A percentile compares a stretch with the other conserved stretches of the same genome.
phyloP scores from a whole-genome alignment of 2,888 invertebrate species.

The Xestia rhomboidea region DNA sequence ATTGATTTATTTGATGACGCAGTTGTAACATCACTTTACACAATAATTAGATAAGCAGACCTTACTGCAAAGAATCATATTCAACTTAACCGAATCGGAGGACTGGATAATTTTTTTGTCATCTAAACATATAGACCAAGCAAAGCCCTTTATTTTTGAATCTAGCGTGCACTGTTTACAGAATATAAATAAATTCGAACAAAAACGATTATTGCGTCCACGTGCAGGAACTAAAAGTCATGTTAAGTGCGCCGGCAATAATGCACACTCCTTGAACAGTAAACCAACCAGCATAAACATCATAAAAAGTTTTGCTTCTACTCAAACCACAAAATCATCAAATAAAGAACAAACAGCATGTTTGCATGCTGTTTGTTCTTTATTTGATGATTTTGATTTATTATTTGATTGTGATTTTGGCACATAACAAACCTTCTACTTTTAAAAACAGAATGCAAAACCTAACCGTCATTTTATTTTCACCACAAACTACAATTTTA shows the following conservation, averaged over 20 bases:
- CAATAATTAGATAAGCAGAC: not conserved
- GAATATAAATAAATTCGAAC: not conserved
- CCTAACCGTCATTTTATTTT: conserved; percentile 43
- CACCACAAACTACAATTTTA: conserved; percentile 42
- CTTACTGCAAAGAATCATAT: not conserved
- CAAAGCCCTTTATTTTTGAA: not conserved
- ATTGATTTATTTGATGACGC: not conserved
- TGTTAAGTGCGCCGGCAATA: not conserved
- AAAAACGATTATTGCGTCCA: not conserved
- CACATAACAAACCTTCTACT: conserved; percentile 25
- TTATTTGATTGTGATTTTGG: no score
- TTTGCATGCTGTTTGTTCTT: no score
- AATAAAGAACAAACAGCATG: not conserved
- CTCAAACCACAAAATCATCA: not conserved
- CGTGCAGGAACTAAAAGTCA: not conserved
- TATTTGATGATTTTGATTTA: no score
- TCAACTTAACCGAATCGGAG: no score
- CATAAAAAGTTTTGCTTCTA: no score
- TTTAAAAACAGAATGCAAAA: conserved; percentile 32
- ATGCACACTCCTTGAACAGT: not conserved
- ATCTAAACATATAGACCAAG: no score
- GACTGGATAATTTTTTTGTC: not conserved
- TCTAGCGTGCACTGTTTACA: fast-evolving
- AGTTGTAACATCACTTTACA: not conserved
- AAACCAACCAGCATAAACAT: not conserved